A percentile compares a stretch with the other conserved stretches of the same genome.
Evolutionary conservation across 2,888 invertebrate genomes (phyloP).

Genomic region (Crossocerus cetratus): DNA sequence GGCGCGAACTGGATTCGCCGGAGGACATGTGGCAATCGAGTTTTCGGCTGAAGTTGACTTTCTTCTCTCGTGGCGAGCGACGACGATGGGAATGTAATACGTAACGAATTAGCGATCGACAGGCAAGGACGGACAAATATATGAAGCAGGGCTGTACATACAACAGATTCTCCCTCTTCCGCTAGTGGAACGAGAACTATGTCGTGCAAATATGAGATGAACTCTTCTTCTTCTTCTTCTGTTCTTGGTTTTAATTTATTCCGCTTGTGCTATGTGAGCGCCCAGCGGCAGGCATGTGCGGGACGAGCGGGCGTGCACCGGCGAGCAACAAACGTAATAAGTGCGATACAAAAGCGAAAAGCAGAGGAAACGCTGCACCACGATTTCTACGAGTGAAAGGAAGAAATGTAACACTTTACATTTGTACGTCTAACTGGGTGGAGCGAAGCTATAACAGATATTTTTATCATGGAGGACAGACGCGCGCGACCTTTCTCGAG

Average conservation of each 20-base stretch:
- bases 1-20: conserved; percentile 67
- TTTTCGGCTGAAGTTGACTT: conserved; percentile 58
- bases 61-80: conserved; percentile 35
- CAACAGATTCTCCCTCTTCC: conserved; percentile 57
- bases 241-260: too few species aligned
- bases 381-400: conserved; percentile 16
- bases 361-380: conserved; percentile 14
- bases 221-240: conserved; percentile 42
- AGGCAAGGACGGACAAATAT: conserved; percentile 35
- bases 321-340: conserved; percentile 29
- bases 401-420: conserved; percentile 23
- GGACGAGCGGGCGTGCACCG: conserved; percentile 13
- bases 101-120: conserved; percentile 43
- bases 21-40: conserved; percentile 56
- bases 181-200: conserved; percentile 50
- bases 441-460: conserved; percentile 36
- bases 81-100: conserved; percentile 51
- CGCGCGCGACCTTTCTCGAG: conserved; percentile 2
- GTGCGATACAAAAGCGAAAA: conserved; percentile 22
- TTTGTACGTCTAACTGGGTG: conserved; percentile 25
- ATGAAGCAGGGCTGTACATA: conserved; percentile 62
- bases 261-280: conserved; percentile 53
- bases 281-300: conserved; percentile 33
- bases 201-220: conserved; percentile 59
- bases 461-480: conserved; percentile 30